Evolutionary conservation across 2,888 invertebrate genomes (phyloP).

Genomic region (Orgyia antiqua): DNA sequence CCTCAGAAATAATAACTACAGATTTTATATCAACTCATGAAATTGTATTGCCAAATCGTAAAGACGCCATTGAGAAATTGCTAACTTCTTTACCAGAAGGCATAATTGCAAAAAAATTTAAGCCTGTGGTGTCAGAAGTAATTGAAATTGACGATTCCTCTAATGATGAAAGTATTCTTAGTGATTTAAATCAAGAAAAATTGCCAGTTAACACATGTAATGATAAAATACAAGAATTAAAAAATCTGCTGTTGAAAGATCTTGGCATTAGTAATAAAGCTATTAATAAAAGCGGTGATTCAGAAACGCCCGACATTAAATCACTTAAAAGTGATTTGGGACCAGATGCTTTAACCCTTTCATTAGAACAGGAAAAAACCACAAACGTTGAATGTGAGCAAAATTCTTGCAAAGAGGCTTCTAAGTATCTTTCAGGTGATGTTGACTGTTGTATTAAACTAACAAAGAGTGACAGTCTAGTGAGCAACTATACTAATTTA

Average conservation of each 20-base stretch:
- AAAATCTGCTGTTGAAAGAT: constrained; percentile 36
- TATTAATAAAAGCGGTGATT: background rate
- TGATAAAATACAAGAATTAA: constrained; percentile 32
- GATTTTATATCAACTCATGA: no score
- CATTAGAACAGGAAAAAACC: no score
- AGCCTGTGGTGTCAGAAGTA: constrained; percentile 18
- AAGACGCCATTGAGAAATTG: no score
- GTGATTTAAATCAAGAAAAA: constrained; percentile 1
- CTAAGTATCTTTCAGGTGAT: no score
- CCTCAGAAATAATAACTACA: no score
- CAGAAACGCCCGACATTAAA: no score
- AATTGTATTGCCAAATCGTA: no score
- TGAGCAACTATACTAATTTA: constrained; percentile 31
- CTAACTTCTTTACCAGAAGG: background rate
- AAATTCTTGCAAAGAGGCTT: no score
- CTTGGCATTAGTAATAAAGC: constrained; percentile 25
- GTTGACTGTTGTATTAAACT: constrained; percentile 37
- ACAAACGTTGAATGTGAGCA: no score
- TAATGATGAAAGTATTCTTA: constrained; percentile 29
- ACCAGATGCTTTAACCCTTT: no score
- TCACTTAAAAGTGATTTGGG: no score
- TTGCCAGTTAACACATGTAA: constrained; percentile 1
- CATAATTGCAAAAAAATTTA: background rate
- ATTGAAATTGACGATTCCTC: constrained; percentile 53
- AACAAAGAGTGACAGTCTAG: constrained; percentile 39